These are phyloP conservation scores for Lochmaea crataegi DNA, from an alignment of 2,888 invertebrate species.

Conservation along the genomic window DNA sequence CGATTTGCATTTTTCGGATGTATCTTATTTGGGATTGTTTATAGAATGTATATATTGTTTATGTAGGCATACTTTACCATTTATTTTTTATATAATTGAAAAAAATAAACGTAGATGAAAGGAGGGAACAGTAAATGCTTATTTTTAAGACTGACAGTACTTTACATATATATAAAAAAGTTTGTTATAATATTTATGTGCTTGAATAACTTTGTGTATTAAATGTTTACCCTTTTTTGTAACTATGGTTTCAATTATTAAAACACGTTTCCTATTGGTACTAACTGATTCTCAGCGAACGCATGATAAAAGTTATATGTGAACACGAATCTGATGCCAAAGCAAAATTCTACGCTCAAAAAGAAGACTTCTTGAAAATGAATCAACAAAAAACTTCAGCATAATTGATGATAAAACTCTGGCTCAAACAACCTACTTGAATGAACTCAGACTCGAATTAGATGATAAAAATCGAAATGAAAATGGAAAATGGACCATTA, in stretches of 20 bases:
- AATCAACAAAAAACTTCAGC: too few relatives aligned
- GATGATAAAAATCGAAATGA: too few relatives aligned
- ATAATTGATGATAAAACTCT: too few relatives aligned
- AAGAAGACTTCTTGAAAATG: too few relatives aligned
- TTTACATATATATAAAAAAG: not conserved
- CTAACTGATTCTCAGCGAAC: too few relatives aligned
- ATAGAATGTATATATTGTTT: not conserved
- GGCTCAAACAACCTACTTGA: too few relatives aligned
- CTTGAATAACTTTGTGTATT: constrained; percentile 14
- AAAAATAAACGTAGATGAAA: not conserved
- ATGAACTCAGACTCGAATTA: too few relatives aligned
- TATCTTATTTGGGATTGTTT: not conserved
- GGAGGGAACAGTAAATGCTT: constrained; percentile 17
- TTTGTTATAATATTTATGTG: constrained; percentile 13
- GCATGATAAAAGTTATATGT: too few relatives aligned
- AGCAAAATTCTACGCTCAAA: too few relatives aligned
- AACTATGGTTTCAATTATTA: not conserved
- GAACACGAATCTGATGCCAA: too few relatives aligned
- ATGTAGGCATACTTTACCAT: not conserved
- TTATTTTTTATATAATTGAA: not conserved
- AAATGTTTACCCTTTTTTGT: constrained; percentile 18
- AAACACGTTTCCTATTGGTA: too few relatives aligned
- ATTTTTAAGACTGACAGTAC: constrained; percentile 21
- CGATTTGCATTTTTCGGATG: not conserved
- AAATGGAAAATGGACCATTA: too few relatives aligned